phyloP scores from a whole-genome alignment of 2,888 invertebrate genomes.

The Hydropsyche betteni region DNA sequence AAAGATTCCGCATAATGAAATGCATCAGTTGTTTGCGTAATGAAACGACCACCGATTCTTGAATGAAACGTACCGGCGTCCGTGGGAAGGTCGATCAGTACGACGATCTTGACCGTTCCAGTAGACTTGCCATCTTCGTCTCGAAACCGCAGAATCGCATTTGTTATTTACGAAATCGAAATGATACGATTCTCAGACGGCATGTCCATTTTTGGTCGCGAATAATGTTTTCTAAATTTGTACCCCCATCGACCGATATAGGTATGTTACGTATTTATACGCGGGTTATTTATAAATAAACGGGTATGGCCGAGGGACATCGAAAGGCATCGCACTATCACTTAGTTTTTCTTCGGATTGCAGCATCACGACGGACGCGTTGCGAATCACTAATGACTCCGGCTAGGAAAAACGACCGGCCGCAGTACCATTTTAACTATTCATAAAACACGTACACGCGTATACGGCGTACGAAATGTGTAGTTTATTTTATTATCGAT shows the following conservation, averaged over 20 bases:
- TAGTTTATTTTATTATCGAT: no score
- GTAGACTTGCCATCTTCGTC: constrained; percentile 5
- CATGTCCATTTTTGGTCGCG: background rate
- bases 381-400: constrained; percentile 29
- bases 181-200: background rate
- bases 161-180: constrained; percentile 30
- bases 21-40: constrained; percentile 30
- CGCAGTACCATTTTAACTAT: no score
- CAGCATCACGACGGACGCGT: constrained; percentile 29
- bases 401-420: no score
- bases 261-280: background rate
- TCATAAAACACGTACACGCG: constrained; percentile 12
- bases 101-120: constrained; percentile 31
- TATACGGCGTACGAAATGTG: background rate
- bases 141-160: constrained; percentile 42
- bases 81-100: constrained; percentile 32
- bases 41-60: constrained; percentile 15
- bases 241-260: background rate
- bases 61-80: constrained; percentile 28
- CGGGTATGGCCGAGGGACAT: constrained; percentile 28
- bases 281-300: constrained; percentile 23
- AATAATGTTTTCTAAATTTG: constrained; percentile 9
- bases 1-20: constrained; percentile 17
- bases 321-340: constrained; percentile 18
- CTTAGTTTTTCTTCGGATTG: constrained; percentile 24